Base-by-base conservation (phyloP, 2,113 vertebrate genomes). In the Porphyrio hochstetteri region DNA sequence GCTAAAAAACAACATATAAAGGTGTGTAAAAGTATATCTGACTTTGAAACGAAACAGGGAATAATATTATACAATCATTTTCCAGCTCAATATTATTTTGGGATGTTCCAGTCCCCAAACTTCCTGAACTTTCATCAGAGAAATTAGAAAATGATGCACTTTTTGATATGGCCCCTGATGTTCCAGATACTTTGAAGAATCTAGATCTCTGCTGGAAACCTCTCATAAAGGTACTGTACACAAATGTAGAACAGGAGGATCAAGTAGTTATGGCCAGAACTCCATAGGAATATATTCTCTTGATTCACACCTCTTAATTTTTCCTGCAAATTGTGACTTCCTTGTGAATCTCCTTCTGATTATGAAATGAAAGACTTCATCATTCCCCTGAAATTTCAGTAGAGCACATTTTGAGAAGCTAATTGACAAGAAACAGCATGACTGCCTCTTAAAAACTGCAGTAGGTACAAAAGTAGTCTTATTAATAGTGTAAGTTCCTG, bases 141-240 rank as follows among this genome's bases (percentile, higher is more conserved):
- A 98, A 93, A 91, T 97, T 95, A 86, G 98, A 84, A 65, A 97
- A 98, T 64, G 90, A 98, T 53, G 98, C 67, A 53, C 61, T 33
- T 18, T 95, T 97, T 67, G 40, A 95, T 63, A 96, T 95, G 40
- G 82, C 95, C 20, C 77, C 35, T 44, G 96, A 95, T 57, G 89
- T 98, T 64, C 97, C 98, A 6, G 82, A 97, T 82, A 98, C 98
- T 5, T 99, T 98, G 96, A 97, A 98, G 86, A 98, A 99, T 69
- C 96, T 98, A 72, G 97, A 98, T 96, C 97, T 98, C 46, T 95
- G 93, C 75, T 99, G 99, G 99, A 99, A 98, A 95, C 99, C 99
- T 68, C 93, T 99, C 19, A 82, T 97, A 86, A 98, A 92, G 98
- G 99, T 99, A 98, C 14, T 42, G 69, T 61, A n/a, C 9, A 59